phyloP scores from a whole-genome alignment of 2,888 invertebrate genomes.

The Lithophane leautieri region DNA sequence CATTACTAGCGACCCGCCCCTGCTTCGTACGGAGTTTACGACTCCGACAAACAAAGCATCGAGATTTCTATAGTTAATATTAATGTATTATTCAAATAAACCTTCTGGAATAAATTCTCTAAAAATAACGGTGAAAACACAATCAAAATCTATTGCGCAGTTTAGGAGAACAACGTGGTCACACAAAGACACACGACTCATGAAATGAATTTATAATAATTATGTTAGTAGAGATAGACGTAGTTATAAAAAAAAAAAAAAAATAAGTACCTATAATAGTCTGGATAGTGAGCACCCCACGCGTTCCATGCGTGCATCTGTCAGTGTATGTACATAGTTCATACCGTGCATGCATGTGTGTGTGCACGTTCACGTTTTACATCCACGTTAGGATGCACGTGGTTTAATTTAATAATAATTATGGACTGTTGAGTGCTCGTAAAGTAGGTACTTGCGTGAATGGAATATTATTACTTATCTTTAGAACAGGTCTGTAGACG shows the following conservation, averaged over 20 bases:
- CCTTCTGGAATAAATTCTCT: background rate
- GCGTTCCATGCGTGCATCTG: conserved; percentile 32
- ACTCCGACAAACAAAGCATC: background rate
- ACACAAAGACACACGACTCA: too few relatives aligned
- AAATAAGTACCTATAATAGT: background rate
- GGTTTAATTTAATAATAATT: conserved; percentile 26
- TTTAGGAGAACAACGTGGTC: background rate
- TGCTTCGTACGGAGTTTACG: too few relatives aligned
- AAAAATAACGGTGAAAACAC: background rate
- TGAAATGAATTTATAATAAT: too few relatives aligned
- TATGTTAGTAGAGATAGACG: too few relatives aligned
- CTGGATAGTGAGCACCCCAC: conserved; percentile 24
- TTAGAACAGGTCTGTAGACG: background rate
- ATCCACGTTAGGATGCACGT: conserved; percentile 61
- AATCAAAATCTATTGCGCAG: background rate
- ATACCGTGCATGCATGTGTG: background rate
- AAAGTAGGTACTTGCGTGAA: conserved; percentile 8
- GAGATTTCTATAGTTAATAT: background rate
- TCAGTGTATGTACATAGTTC: background rate
- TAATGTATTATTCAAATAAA: background rate
- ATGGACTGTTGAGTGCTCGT: conserved; percentile 38
- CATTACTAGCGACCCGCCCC: background rate
- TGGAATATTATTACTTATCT: conserved; percentile 23
- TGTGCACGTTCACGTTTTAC: conserved; percentile 40
- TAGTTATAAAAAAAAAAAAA: too few relatives aligned